Conservation (phyloP, 2,888 invertebrate genomes). For the Koerneria pararmatus region DNA sequence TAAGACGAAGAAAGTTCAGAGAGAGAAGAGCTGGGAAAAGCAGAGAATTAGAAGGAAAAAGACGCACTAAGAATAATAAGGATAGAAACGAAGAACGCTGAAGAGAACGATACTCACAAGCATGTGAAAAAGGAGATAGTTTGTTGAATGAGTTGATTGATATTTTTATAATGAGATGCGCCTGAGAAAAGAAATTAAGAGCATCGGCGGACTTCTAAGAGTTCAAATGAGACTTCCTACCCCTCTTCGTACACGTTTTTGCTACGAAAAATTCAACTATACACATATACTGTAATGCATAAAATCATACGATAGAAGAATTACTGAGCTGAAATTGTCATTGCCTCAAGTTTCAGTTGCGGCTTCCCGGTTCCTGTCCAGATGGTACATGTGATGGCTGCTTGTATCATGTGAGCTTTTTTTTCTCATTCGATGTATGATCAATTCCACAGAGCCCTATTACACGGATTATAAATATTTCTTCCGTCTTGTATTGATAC, state of each 20-base stretch:
- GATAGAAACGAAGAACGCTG: background rate
- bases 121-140: background rate
- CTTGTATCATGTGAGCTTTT: conserved; percentile 60
- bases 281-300: no score
- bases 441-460: background rate
- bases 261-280: no score
- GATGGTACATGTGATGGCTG: conserved; percentile 69
- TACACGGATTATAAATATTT: background rate
- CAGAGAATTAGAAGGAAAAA: background rate
- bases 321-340: background rate
- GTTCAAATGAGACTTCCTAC: no score
- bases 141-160: background rate
- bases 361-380: conserved; percentile 53
- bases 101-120: background rate
- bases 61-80: background rate
- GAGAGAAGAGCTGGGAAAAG: background rate
- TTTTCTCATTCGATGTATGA: background rate
- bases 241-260: no score
- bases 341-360: conserved; percentile 29
- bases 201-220: no score
- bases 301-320: no score
- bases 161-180: background rate
- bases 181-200: no score
- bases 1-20: background rate
- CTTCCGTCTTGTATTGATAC: background rate